Percentiles rank a stretch among this genome's conserved stretches.
Conservation (phyloP, 2,888 invertebrate species). For the Linyphia triangularis region DNA sequence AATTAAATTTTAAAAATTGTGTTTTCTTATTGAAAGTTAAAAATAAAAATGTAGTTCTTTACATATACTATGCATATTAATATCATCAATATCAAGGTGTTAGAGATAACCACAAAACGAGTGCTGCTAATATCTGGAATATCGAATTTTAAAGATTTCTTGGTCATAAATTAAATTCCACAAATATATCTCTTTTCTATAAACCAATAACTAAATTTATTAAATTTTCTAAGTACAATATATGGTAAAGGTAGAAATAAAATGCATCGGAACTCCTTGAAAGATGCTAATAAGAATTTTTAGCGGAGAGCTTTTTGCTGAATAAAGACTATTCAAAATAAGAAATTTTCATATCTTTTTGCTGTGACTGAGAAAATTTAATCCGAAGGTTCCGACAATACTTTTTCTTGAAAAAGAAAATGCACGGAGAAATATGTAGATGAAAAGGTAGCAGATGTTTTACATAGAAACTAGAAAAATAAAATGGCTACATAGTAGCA, state of each 20-base stretch:
- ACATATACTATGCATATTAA: too few species aligned
- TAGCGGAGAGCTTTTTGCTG: background rate
- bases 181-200: background rate
- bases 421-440: background rate
- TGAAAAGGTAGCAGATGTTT: background rate
- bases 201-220: background rate
- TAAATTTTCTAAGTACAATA: background rate
- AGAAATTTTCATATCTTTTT: background rate
- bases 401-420: background rate
- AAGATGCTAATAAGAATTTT: background rate
- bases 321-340: background rate
- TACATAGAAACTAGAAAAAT: background rate
- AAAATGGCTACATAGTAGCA: background rate
- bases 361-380: background rate
- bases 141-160: too few species aligned
- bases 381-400: background rate
- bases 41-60: too few species aligned
- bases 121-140: too few species aligned
- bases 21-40: too few species aligned
- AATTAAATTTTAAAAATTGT: too few species aligned
- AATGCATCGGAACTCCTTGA: background rate
- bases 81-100: too few species aligned
- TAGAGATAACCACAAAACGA: too few species aligned
- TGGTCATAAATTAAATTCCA: background rate
- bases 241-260: background rate